phyloP scores from a whole-genome alignment of 2,113 vertebrate genomes.

The Anguilla japonica region DNA sequence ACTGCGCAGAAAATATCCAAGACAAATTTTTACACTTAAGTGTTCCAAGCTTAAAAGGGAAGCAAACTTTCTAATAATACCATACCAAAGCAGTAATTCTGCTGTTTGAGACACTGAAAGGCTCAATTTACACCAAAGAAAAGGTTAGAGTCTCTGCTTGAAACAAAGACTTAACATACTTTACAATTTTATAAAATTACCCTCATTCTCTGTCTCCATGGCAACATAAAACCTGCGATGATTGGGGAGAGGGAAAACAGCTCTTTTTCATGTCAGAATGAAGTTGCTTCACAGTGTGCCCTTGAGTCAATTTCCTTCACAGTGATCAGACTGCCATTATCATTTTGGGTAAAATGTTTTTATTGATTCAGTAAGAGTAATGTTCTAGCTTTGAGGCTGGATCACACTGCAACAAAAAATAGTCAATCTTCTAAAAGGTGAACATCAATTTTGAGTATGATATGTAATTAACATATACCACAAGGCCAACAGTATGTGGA shows the following conservation, averaged over 20 bases:
- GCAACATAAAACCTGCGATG: conserved; percentile 36
- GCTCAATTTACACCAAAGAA: conserved; percentile 23
- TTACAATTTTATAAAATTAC: conserved; percentile 37
- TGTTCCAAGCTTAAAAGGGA: conserved; percentile 33
- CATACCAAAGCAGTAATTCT: conserved; percentile 43
- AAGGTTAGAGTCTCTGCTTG: conserved; percentile 28
- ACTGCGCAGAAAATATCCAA: conserved; percentile 19
- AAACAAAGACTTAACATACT: conserved; percentile 9
- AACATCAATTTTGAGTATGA: background rate
- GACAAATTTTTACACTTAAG: conserved; percentile 31
- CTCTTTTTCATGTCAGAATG: background rate
- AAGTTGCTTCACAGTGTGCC: background rate
- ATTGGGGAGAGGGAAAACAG: background rate
- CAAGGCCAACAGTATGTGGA: too few relatives aligned
- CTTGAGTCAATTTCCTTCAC: background rate
- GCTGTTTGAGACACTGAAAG: conserved; percentile 28
- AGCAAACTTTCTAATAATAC: conserved; percentile 39
- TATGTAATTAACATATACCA: background rate
- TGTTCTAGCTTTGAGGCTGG: background rate
- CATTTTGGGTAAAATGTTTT: background rate
- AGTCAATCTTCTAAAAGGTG: background rate
- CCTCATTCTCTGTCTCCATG: conserved; percentile 36
- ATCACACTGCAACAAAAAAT: background rate
- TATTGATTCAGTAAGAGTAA: background rate
- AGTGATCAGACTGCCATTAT: background rate